Base-by-base conservation (phyloP, 2,888 invertebrate species). In the Diarsia brunnea region DNA sequence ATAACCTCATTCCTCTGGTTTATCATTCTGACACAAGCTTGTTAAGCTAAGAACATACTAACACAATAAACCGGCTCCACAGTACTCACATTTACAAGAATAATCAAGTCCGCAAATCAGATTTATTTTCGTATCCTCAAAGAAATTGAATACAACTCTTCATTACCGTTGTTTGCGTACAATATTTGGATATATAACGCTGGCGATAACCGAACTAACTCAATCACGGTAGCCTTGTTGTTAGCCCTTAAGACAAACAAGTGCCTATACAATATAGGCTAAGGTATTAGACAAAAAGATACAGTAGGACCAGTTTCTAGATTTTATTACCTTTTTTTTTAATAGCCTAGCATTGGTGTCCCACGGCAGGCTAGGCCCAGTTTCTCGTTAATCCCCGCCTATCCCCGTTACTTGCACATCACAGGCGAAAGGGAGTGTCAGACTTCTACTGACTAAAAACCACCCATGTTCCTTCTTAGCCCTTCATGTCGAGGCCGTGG, bases 221-320 rank as follows among this genome's bases (percentile, higher is more conserved):
- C 84, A 65, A 81, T 81, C 81, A 68, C 51, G 68, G 73, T 31
- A 79, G 84, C 61, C 49, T 72, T 67, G 60, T 72, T 68, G 64
- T 31, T 80, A 65, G 68, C 53, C 67, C 60, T 27, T 68, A 69
- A 65, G 73, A 80, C 60, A 84, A 80, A 80, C 53, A 60, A 79
- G 73, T 64, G 67, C 45, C 16, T 68, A 65, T 53, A 65, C 16
- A 55, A 68, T 79, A 12, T 80, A 73, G 73, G 80, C 43, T 72
- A 49, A 19, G 12, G 4, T n/a, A 61, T 21, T 63, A 0, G 4
- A 31, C 43, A 61, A 67, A 5, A 1, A 43, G 3, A 16, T 1
- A 14, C 60, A 78, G 83, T 24, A 82, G 27, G 7, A 60, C 19
- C 8, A n/a, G 14, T 31, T 3, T 31, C 4, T 31, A 63, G 24